A percentile compares a stretch with the other conserved stretches of the same genome.
Conservation (phyloP, 2,888 invertebrate genomes). For the Heliconius ethilla region DNA sequence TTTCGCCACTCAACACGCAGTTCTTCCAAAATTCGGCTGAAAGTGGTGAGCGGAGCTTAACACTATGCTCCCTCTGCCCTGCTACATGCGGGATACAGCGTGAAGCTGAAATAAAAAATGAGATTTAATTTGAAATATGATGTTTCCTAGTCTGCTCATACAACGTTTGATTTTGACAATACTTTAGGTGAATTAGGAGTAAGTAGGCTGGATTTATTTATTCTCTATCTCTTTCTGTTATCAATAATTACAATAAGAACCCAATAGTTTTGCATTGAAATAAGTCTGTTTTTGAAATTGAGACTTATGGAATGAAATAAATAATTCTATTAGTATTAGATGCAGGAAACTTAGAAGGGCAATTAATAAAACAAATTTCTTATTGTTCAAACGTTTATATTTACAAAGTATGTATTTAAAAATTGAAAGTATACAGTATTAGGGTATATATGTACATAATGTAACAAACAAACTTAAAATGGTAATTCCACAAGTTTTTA, state of each 20-base stretch:
- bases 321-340: neutral
- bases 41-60: too few relatives aligned
- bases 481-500: neutral
- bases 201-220: too few relatives aligned
- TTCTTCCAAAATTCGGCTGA: too few relatives aligned
- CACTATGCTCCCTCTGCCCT: too few relatives aligned
- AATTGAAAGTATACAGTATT: slow-evolving; percentile 14
- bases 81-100: too few relatives aligned
- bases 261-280: neutral
- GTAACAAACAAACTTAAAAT: slow-evolving; percentile 5
- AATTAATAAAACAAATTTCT: neutral
- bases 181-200: too few relatives aligned
- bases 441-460: neutral
- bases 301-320: too few relatives aligned
- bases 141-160: neutral
- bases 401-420: slow-evolving; percentile 29
- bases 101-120: too few relatives aligned
- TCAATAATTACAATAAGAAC: neutral
- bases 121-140: neutral
- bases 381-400: slow-evolving; percentile 25
- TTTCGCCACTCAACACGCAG: too few relatives aligned
- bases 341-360: neutral
- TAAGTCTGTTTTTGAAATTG: too few relatives aligned
- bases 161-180: too few relatives aligned
- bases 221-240: too few relatives aligned